Evolutionary conservation across 2,797 vertebrate species (phyloP).

Genomic region (Acipenser ruthenus): DNA sequence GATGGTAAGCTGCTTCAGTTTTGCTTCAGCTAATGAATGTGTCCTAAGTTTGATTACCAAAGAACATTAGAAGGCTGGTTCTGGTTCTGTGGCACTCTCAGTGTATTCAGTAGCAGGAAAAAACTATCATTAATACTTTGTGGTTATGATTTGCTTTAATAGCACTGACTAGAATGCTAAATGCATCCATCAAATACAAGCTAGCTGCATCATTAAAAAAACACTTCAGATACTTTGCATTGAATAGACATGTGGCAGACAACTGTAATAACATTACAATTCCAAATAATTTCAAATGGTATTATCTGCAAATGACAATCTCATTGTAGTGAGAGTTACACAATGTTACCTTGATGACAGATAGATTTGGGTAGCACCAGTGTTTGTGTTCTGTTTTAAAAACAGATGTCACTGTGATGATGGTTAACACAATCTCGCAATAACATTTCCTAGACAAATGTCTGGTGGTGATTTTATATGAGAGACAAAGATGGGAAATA

Average conservation of each 20-base stretch:
- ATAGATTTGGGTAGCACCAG: not conserved
- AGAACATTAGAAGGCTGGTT: not conserved
- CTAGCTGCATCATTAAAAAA: too few species aligned
- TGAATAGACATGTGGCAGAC: too few species aligned
- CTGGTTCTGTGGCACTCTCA: not conserved
- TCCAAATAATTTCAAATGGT: not conserved
- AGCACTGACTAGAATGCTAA: too few species aligned
- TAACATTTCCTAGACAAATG: not conserved
- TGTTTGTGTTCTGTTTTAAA: not conserved
- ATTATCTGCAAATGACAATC: not conserved
- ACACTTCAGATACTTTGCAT: too few species aligned
- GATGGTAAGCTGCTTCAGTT: not conserved
- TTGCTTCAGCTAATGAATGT: not conserved
- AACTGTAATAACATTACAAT: too few species aligned
- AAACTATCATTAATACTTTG: not conserved
- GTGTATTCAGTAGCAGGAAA: not conserved
- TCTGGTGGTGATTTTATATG: slow-evolving; percentile 25
- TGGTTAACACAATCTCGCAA: not conserved
- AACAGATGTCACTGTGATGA: not conserved
- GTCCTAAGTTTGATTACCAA: too few species aligned
- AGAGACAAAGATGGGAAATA: slow-evolving; percentile 39
- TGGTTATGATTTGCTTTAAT: too few species aligned
- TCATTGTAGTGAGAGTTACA: not conserved
- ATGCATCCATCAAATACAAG: too few species aligned
- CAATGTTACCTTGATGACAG: not conserved